A percentile compares a stretch with the other conserved stretches of the same genome.
phyloP scores from a whole-genome alignment of 2,797 vertebrate genomes.

The Halcyon leucocephala region DNA sequence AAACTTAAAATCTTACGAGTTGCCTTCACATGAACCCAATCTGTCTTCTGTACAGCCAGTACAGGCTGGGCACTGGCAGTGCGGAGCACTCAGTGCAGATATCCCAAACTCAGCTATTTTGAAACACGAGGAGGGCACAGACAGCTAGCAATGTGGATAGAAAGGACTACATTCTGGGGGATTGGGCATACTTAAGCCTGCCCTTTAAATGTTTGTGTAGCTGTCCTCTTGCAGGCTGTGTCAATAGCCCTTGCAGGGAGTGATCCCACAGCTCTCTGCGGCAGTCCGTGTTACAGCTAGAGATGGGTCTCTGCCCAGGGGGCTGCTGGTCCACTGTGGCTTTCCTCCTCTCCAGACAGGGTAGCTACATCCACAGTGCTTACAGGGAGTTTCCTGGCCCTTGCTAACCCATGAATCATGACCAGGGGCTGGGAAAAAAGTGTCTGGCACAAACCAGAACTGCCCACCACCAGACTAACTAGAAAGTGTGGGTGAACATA shows the following conservation, averaged over 20 bases:
- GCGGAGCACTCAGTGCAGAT: not conserved
- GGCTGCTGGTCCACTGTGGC: not conserved
- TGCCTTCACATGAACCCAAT: not conserved
- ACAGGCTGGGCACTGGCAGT: not conserved
- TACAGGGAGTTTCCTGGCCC: not conserved
- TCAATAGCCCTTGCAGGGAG: not conserved
- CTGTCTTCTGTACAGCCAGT: not conserved
- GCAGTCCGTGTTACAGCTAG: rapidly evolving
- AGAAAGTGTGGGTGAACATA: not conserved
- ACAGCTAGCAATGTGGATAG: not conserved
- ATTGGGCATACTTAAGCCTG: not conserved
- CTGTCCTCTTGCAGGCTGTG: not conserved
- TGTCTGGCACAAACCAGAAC: not conserved
- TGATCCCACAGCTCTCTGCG: not conserved
- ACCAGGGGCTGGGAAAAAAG: not conserved
- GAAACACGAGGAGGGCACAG: not conserved
- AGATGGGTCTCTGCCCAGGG: not conserved
- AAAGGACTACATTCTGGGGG: not conserved
- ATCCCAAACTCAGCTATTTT: not conserved
- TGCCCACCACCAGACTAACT: not conserved
- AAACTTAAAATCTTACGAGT: not conserved
- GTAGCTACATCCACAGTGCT: not conserved
- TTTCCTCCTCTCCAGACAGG: not conserved
- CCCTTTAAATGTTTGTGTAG: not conserved
- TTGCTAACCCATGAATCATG: not conserved